These are phyloP conservation scores for Trichogramma pretiosum DNA, from an alignment of 1,140 invertebrate species.

Conservation along the genomic window DNA sequence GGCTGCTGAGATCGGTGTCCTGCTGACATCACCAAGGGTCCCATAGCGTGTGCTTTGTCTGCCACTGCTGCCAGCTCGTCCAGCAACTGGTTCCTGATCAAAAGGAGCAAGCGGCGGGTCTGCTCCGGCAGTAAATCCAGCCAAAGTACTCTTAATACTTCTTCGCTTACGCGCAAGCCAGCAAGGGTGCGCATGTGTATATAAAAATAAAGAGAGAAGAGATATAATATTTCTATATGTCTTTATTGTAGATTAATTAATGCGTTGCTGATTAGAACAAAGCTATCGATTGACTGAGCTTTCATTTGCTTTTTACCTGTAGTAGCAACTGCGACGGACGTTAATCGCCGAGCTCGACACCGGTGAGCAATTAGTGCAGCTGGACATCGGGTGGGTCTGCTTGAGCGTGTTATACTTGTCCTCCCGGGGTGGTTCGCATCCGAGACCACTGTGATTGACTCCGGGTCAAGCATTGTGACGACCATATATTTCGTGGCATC, in stretches of 20 bases:
- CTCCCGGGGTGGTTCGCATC: constrained; percentile 10
- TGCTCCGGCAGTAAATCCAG: constrained; percentile 9
- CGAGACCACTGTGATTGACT: not conserved
- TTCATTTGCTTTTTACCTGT: too few relatives aligned
- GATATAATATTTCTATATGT: too few relatives aligned
- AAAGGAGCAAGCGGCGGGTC: constrained; percentile 2
- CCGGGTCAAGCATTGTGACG: constrained; percentile 10
- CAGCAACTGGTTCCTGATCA: not conserved
- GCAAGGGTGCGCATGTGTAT: constrained; percentile 20
- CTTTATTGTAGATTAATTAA: too few relatives aligned
- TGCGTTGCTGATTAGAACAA: too few relatives aligned
- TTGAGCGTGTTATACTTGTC: constrained; percentile 20
- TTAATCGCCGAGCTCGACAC: constrained; percentile 13
- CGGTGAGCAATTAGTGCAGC: not conserved
- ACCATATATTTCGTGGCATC: constrained; percentile 2
- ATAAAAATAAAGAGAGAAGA: too few relatives aligned
- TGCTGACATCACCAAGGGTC: constrained; percentile 13
- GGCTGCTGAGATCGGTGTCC: too few relatives aligned
- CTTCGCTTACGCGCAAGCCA: constrained; percentile 6
- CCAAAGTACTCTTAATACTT: constrained; percentile 19
- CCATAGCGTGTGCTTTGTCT: constrained; percentile 16
- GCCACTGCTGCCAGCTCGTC: constrained; percentile 12
- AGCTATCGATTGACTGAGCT: too few relatives aligned
- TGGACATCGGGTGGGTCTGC: constrained; percentile 13
- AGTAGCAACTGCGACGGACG: constrained; percentile 22